Conservation (phyloP, 2,888 invertebrate species). For the Marasmarcha lunaedactyla region DNA sequence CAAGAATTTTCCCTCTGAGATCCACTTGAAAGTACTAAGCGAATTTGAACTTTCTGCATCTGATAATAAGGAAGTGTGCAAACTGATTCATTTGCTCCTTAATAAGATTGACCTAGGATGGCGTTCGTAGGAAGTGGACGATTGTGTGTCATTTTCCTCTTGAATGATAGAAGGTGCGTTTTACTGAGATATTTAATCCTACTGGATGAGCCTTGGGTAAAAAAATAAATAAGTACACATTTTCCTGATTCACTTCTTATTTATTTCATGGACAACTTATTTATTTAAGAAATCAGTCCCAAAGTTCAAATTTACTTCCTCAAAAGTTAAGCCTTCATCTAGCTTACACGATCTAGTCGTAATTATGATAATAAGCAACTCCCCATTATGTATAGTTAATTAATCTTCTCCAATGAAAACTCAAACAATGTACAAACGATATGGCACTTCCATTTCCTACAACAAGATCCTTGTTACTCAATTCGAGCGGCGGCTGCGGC, state of each 20-base stretch:
- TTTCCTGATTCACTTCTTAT: no score
- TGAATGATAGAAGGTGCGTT: constrained; percentile 29
- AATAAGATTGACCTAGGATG: constrained; percentile 57
- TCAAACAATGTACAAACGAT: no score
- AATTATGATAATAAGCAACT: no score
- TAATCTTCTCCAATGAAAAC: no score
- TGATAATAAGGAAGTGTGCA: constrained; percentile 4
- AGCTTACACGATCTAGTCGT: no score
- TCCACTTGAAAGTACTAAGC: constrained; percentile 1
- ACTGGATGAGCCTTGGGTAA: constrained; percentile 1
- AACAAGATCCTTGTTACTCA: neutral
- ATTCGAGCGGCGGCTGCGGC: constrained; percentile 22
- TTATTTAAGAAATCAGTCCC: no score
- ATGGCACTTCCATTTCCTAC: no score
- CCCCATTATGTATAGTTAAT: no score
- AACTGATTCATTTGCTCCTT: constrained; percentile 17
- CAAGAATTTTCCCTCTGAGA: constrained; percentile 2
- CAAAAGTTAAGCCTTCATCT: no score
- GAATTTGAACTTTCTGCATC: constrained; percentile 3
- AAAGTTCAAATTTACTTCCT: no score
- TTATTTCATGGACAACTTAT: no score
- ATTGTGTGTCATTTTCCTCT: constrained; percentile 57
- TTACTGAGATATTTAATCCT: neutral
- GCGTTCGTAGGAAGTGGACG: constrained; percentile 45
- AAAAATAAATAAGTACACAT: no score